These are phyloP conservation scores for Oryctolagus cuniculus DNA, from an alignment of 2,113 vertebrate species.

Conservation along the genomic window DNA sequence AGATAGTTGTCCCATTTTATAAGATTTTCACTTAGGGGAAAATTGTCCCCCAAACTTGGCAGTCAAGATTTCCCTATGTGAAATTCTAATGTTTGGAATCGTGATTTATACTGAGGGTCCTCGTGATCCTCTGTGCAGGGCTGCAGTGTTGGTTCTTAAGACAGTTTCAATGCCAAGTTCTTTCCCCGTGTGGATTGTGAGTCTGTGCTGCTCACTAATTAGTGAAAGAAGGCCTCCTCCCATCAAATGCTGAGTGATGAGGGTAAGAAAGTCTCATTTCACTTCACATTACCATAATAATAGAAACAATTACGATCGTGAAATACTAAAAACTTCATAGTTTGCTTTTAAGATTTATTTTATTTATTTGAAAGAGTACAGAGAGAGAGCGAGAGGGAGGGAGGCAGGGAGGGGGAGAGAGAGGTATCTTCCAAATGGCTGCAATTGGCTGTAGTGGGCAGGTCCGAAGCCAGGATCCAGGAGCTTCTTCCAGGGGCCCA, in stretches of 20 bases:
- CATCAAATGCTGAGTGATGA: neutral
- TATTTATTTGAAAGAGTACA: no score
- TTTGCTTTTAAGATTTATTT: no score
- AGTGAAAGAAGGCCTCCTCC: neutral
- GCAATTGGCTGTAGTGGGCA: no score
- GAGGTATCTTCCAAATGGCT: no score
- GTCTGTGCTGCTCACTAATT: neutral
- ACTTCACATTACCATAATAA: neutral
- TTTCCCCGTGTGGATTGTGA: neutral
- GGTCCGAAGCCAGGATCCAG: no score
- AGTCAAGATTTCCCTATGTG: neutral
- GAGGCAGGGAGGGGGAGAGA: no score
- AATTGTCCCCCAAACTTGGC: neutral
- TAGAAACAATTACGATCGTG: neutral
- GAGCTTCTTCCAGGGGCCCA: no score
- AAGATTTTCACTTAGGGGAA: neutral
- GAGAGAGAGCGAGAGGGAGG: no score
- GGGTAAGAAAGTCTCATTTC: neutral
- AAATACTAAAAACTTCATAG: neutral
- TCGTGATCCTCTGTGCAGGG: neutral
- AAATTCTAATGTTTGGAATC: neutral
- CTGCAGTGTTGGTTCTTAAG: neutral
- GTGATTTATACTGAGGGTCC: neutral
- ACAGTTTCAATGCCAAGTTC: neutral
- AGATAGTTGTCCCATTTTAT: neutral